Conservation (phyloP, 2,888 invertebrate genomes). For the Lucinisca nassula region DNA sequence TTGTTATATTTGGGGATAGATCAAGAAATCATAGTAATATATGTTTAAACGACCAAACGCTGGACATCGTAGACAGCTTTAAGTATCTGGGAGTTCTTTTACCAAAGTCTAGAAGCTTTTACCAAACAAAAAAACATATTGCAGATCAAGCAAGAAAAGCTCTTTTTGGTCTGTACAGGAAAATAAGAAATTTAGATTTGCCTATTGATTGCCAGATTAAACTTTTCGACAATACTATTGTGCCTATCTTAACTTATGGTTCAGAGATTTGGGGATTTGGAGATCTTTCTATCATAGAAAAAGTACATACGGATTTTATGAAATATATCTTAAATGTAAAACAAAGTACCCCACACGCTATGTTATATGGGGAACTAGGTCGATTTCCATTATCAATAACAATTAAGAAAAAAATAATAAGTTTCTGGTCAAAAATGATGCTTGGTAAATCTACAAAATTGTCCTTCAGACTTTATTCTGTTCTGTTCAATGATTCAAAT, state of each 20-base stretch:
- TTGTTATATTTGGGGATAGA: not conserved
- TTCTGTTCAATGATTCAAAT: not conserved
- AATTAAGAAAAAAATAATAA: not conserved
- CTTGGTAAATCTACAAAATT: not conserved
- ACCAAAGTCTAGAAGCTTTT: not conserved
- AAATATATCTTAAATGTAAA: not conserved
- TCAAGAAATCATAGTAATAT: not conserved
- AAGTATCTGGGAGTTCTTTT: not conserved
- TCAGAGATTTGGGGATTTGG: not conserved
- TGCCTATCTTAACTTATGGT: not conserved
- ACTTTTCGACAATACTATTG: not conserved
- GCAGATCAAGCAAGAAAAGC: slow-evolving; percentile 1
- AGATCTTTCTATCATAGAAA: not conserved
- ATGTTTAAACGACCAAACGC: not conserved
- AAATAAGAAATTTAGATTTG: not conserved
- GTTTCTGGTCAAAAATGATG: not conserved
- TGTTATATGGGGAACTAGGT: not conserved
- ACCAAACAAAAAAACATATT: not conserved
- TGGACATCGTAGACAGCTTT: not conserved
- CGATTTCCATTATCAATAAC: not conserved
- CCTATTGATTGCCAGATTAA: not conserved
- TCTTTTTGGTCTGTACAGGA: not conserved
- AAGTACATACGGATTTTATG: not conserved
- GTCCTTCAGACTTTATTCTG: not conserved
- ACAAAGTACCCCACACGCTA: not conserved